phyloP scores from a whole-genome alignment of 2,888 invertebrate genomes.

The Polymixis flavicincta region DNA sequence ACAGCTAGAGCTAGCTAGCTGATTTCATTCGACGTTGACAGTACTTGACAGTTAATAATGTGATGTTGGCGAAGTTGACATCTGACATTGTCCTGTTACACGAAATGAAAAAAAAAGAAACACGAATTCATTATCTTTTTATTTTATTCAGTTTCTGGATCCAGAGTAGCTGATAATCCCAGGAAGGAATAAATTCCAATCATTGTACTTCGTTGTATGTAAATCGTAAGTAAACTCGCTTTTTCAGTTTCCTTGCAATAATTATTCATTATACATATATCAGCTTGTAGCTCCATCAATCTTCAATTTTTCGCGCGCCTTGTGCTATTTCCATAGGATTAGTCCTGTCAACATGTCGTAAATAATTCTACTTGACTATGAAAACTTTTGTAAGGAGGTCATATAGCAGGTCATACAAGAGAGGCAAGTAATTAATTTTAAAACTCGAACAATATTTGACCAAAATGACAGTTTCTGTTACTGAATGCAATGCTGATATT shows the following conservation, averaged over 20 bases:
- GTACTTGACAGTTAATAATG: too few relatives aligned
- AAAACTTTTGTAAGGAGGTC: conserved; percentile 1
- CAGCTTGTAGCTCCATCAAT: too few relatives aligned
- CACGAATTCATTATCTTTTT: neutral
- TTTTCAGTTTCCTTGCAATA: neutral
- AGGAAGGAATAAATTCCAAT: neutral
- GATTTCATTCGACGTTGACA: conserved; percentile 39
- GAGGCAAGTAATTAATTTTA: conserved; percentile 20
- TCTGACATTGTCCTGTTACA: conserved; percentile 20
- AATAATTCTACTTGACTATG: neutral
- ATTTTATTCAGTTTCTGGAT: neutral
- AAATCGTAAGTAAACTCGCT: neutral
- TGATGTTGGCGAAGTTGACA: conserved; percentile 32
- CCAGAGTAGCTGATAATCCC: neutral
- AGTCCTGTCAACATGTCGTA: too few relatives aligned
- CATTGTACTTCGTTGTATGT: too few relatives aligned
- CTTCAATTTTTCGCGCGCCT: too few relatives aligned
- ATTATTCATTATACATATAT: too few relatives aligned
- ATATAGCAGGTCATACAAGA: neutral
- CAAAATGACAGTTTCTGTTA: conserved; percentile 23
- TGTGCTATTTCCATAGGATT: too few relatives aligned
- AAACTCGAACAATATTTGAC: conserved; percentile 53
- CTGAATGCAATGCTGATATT: conserved; percentile 40
- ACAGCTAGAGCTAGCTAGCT: conserved; percentile 65
- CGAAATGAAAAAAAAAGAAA: conserved; percentile 8